phyloP scores from a whole-genome alignment of 2,888 invertebrate species.

The Eupsilia transversa region DNA sequence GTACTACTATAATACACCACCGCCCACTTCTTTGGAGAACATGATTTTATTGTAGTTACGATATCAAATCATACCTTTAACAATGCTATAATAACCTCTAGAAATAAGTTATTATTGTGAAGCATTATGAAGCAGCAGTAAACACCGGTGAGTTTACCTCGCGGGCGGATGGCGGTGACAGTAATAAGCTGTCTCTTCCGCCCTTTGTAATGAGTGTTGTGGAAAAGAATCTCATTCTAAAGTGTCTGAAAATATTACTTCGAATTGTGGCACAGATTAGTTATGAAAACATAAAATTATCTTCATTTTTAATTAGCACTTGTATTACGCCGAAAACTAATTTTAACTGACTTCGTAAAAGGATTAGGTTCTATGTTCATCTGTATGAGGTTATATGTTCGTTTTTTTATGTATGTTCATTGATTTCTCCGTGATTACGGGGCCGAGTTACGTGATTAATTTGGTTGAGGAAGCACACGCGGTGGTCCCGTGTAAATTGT shows the following conservation, averaged over 20 bases:
- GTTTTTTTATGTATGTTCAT: no score
- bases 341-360: not conserved
- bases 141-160: not conserved
- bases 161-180: not conserved
- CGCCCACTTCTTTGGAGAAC: not conserved
- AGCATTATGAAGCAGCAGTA: not conserved
- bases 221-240: not conserved
- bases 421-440: no score
- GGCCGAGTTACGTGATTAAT: no score
- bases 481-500: no score
- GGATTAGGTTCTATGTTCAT: no score
- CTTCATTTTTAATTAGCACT: not conserved
- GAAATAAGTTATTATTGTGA: not conserved
- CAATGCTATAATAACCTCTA: not conserved
- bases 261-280: not conserved
- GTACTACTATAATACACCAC: not conserved
- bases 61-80: not conserved
- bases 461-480: no score
- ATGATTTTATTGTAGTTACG: not conserved
- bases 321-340: not conserved
- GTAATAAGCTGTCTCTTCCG: not conserved
- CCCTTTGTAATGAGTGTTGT: conserved; percentile 12
- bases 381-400: no score
- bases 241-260: not conserved
- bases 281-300: not conserved